Evolutionary conservation across 2,888 invertebrate genomes (phyloP), one percentile per base, ranked within the genome.

Genomic region (Melitaea athalia): DNA sequence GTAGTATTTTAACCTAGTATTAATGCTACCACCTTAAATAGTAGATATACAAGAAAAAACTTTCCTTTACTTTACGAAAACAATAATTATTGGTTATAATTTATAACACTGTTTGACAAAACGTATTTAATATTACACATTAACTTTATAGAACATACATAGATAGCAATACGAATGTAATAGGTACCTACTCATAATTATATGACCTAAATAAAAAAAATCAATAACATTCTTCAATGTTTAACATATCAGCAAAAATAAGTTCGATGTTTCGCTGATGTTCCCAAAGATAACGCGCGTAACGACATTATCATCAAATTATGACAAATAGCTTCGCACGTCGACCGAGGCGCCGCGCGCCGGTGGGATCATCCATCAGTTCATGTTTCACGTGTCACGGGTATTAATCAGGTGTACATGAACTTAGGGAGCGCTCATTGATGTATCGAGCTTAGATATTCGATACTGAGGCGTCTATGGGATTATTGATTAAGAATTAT

Each of bases 281-380:
- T 67, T 33, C 52, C 67, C 59, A 57, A 67, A 60, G 66, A 71
- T 73, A 69, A 65, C 72, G 64, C 65, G 69, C 66, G 70, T 74
- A 74, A 74, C 76, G 74, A 78, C 81, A 84, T 85, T 82, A 82
- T 75, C 79, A 79, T 83, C 83, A 83, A 82, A 87, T 86, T 81
- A 86, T 88, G 88, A 88, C 83, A 81, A 83, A 88, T 86, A 76
- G 79, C 76, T 74, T 72, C 76, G 74, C 74, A 73, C 53, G 53
- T 55, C 53, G 53, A 55, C 33, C 53, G 53, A n/a, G 68, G 65
- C 72, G 76, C 76, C 72, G 74, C 74, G 65, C 72, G 76, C 76
- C 72, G 74, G 74, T 67, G 59, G 64, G 68, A 73, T 72, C 78
- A 82, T 82, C 82, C 73, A 81, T 81, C 82, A 82, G 67, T 49